phyloP scores from a whole-genome alignment of 1,140 invertebrate species.

The Lordiphosa clarofinis region DNA sequence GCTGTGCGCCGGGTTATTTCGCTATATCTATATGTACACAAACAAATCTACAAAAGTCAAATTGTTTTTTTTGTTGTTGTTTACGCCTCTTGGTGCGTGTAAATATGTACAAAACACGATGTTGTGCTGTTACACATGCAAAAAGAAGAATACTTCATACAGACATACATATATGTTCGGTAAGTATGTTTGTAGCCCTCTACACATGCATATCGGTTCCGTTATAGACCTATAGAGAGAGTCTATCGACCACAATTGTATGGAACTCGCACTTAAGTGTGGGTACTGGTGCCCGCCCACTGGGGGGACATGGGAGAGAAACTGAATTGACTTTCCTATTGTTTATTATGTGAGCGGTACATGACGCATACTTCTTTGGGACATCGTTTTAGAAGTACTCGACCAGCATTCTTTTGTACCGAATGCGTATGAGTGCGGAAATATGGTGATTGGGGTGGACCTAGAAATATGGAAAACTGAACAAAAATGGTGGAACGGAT shows the following conservation, averaged over 20 bases:
- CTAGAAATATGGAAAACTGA: too few species aligned
- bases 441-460: neutral
- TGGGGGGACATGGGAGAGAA: too few species aligned
- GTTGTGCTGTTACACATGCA: slow-evolving; percentile 46
- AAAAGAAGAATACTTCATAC: slow-evolving; percentile 15
- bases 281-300: too few species aligned
- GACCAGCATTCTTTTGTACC: too few species aligned
- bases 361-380: too few species aligned
- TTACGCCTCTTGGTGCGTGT: slow-evolving; percentile 56
- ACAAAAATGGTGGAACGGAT: too few species aligned
- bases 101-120: slow-evolving; percentile 68
- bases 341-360: too few species aligned
- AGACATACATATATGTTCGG: neutral
- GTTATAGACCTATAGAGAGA: slow-evolving; percentile 10
- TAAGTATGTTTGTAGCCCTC: slow-evolving; percentile 3
- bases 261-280: neutral
- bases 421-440: too few species aligned
- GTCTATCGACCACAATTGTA: slow-evolving; percentile 4
- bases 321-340: too few species aligned
- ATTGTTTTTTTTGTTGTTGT: slow-evolving; percentile 34
- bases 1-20: slow-evolving; percentile 72
- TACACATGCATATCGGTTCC: slow-evolving; percentile 34
- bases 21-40: slow-evolving; percentile 78
- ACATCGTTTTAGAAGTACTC: too few species aligned
- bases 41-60: slow-evolving; percentile 77